Base-by-base conservation (phyloP, 2,888 invertebrate genomes). In the Volucella bombylans region DNA sequence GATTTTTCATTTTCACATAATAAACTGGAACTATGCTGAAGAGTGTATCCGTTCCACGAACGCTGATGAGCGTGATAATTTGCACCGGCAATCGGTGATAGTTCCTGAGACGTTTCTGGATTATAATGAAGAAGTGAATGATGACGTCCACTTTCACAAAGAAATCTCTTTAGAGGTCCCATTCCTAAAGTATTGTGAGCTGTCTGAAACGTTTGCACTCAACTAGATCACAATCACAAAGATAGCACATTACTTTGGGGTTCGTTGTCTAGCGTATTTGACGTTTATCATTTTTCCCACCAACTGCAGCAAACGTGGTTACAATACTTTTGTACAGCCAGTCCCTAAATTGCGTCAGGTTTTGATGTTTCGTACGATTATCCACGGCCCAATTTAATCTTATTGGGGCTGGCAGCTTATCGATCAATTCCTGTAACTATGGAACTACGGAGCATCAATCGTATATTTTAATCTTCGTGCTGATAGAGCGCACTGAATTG, bases 1-100 rank as follows among this genome's bases (percentile, higher is more conserved):
- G 68, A 45, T 8, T 23, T 43, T 1, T 38, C 55, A 14, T 55
- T 68, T 3, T 38, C 45, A 68, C 47, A 14, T 14, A 68, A 23
- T 4, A 54, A 14, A 55, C 68, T 45, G 54, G 68, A 38, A 45
- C 8, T 11, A 55, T 11, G 0, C 55, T 15, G 38, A 68, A 45
- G 11, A 55, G 14, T 12, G 55, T 55, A 14, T 54, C 11, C 14
- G 9, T 47, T 8, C 8, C 15, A 6, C 11, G 23, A 10, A 10
- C 4, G 8, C 31, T 68, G 68, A 45, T 61, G 45, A 18, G 41
- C 43, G 15, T 43, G 8, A 23, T 45, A 55, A 39, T 18, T 43
- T 14, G 6, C 12, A 11, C 10, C 11, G 10, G 1, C 23, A 61
- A n/a, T 2, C 18, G 12, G 11, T 18, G 3, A 23, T 39, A 4